Conservation (phyloP, 2,113 vertebrate species). For the Zosterops lateralis region DNA sequence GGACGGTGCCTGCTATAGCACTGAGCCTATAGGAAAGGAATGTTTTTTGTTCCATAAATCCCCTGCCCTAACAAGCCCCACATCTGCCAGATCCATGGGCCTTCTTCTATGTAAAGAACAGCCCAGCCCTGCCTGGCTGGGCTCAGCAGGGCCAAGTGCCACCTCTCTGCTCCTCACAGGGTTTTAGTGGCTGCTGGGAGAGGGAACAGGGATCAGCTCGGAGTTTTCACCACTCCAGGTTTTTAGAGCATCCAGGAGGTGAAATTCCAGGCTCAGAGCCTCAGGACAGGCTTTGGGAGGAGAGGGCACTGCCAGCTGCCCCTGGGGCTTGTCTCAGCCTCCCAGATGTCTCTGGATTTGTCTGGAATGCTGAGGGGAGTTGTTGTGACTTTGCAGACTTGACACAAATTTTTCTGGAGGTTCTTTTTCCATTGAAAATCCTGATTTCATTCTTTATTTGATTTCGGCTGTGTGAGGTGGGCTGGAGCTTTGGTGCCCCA, state of each 20-base stretch:
- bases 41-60: not conserved
- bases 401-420: not conserved
- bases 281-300: not conserved
- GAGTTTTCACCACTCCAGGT: not conserved
- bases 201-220: not conserved
- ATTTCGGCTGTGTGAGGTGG: not conserved
- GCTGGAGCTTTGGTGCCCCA: not conserved
- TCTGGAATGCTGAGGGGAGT: not conserved
- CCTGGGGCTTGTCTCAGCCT: not conserved
- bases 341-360: not conserved
- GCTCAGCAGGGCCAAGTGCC: not conserved
- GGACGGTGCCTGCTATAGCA: not conserved
- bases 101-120: not conserved
- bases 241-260: not conserved
- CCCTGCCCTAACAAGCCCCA: not conserved
- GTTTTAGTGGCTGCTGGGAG: not conserved
- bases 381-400: not conserved
- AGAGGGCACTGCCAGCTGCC: not conserved
- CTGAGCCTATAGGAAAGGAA: not conserved
- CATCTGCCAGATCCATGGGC: not conserved
- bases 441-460: not conserved
- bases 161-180: rapidly evolving
- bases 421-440: not conserved
- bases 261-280: not conserved
- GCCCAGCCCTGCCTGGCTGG: not conserved